These are phyloP conservation scores for Pseudolaguvia tuberculata DNA, from an alignment of 2,113 vertebrate species.

Conservation along the genomic window DNA sequence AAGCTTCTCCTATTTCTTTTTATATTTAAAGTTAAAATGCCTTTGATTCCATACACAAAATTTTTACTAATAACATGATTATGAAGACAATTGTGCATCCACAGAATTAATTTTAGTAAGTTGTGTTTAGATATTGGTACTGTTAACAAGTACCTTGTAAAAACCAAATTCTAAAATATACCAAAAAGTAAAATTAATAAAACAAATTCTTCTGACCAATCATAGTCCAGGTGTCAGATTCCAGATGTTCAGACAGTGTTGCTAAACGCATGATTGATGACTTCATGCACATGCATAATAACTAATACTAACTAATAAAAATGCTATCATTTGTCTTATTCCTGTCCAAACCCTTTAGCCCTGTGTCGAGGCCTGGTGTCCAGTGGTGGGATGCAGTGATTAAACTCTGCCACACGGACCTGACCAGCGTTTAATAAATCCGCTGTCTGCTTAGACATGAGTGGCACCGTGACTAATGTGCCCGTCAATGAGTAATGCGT, in stretches of 20 bases:
- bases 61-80: no score
- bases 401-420: slow-evolving; percentile 29
- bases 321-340: not conserved
- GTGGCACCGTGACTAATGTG: slow-evolving; percentile 29
- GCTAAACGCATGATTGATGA: not conserved
- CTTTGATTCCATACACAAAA: no score
- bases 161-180: no score
- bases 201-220: not conserved
- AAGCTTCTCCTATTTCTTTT: no score
- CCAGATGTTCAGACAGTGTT: not conserved
- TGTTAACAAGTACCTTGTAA: no score
- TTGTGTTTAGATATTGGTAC: not conserved
- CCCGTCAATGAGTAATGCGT: slow-evolving; percentile 30
- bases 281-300: not conserved
- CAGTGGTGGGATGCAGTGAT: not conserved
- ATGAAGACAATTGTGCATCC: no score
- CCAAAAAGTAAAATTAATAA: no score
- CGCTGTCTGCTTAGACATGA: slow-evolving; percentile 13
- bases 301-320: not conserved
- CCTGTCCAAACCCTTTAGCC: slow-evolving; percentile 8
- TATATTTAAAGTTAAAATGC: no score
- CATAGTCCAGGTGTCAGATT: not conserved
- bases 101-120: no score
- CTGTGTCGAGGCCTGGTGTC: slow-evolving; percentile 1
- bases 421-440: not conserved